These are phyloP conservation scores for Melikaiella ostensackeni DNA, from an alignment of 2,888 invertebrate genomes.

Conservation along the genomic window DNA sequence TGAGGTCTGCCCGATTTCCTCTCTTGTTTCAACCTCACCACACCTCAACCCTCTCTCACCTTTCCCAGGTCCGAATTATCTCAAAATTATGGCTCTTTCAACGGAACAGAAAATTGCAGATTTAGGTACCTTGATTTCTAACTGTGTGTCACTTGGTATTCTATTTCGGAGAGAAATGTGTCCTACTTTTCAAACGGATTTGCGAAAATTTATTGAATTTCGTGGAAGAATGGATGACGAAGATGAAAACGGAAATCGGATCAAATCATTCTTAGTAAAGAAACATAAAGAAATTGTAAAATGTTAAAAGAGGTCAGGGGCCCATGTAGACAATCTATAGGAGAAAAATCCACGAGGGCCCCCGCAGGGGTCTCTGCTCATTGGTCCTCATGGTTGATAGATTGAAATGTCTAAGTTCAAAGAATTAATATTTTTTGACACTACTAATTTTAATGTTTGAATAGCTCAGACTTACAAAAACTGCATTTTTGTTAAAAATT, in stretches of 20 bases:
- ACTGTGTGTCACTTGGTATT: conserved; percentile 3
- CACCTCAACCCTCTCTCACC: conserved; percentile 15
- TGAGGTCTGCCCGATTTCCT: conserved; percentile 12
- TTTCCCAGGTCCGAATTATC: neutral
- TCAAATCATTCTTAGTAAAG: too few species aligned
- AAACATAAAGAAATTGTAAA: too few species aligned
- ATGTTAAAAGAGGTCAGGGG: too few species aligned
- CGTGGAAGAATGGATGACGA: neutral
- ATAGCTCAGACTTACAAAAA: too few species aligned
- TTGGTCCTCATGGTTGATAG: too few species aligned
- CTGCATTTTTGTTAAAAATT: too few species aligned
- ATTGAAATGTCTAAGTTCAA: too few species aligned
- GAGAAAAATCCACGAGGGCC: too few species aligned
- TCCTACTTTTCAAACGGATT: neutral
- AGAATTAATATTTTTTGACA: too few species aligned
- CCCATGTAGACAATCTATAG: too few species aligned
- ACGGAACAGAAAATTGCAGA: neutral
- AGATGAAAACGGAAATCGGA: neutral
- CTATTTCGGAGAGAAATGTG: neutral
- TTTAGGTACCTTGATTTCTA: neutral
- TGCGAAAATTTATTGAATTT: neutral
- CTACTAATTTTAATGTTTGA: too few species aligned
- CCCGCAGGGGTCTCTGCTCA: too few species aligned
- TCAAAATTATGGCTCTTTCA: conserved; percentile 10
- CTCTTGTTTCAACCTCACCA: conserved; percentile 8